phyloP scores from a whole-genome alignment of 30 jellyfish, hydroid and myxozoan species.

The Pseudorhiza aurosa region DNA sequence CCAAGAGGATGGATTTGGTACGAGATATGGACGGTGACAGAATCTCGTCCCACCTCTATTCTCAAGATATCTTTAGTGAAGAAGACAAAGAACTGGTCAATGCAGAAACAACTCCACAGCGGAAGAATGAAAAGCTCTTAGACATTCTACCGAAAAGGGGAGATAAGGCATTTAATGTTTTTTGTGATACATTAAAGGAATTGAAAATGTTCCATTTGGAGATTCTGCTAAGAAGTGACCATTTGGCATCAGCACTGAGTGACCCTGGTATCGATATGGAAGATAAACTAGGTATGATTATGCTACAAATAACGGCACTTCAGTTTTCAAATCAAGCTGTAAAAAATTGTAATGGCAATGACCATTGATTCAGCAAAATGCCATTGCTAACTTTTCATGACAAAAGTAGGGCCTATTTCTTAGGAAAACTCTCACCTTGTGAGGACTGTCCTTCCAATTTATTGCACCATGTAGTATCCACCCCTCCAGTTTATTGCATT shows the following conservation, averaged over 20 bases:
- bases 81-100: constrained; percentile 67
- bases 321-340: too few relatives aligned
- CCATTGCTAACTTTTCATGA: too few relatives aligned
- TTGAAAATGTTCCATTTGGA: constrained; percentile 39
- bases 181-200: constrained; percentile 57
- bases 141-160: constrained; percentile 83
- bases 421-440: too few relatives aligned
- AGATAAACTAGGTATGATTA: constrained; percentile 18
- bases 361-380: too few relatives aligned
- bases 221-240: constrained; percentile 38
- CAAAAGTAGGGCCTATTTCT: too few relatives aligned
- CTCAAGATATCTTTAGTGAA: constrained; percentile 58
- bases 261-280: constrained; percentile 21
- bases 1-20: constrained; percentile 68
- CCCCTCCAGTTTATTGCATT: too few relatives aligned
- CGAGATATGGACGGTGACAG: constrained; percentile 75
- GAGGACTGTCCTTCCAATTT: too few relatives aligned
- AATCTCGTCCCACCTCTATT: constrained; percentile 60
- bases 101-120: constrained; percentile 54
- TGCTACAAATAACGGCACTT: too few relatives aligned
- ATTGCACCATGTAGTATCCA: too few relatives aligned
- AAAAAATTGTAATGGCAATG: too few relatives aligned
- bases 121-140: constrained; percentile 78
- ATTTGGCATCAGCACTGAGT: constrained; percentile 1
- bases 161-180: constrained; percentile 75